A percentile compares a stretch with the other conserved stretches of the same genome.
Conservation (phyloP, 2,113 vertebrate species). For the Scytalopus superciliaris region DNA sequence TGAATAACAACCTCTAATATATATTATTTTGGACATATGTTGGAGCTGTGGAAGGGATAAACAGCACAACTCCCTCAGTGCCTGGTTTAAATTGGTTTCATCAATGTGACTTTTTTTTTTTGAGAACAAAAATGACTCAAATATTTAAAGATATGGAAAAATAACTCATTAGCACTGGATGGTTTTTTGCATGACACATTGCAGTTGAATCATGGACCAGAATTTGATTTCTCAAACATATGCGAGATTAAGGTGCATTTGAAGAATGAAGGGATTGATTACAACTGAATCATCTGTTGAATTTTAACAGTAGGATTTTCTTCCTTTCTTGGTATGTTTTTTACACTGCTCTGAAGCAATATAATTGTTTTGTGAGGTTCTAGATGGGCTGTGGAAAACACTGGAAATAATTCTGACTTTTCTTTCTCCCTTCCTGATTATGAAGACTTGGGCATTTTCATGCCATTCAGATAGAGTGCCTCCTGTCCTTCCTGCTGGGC, state of each 20-base stretch:
- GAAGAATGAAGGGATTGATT: neutral
- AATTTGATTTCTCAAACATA: neutral
- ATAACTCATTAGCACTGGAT: constrained; percentile 25
- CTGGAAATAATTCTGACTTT: neutral
- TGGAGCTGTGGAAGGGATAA: neutral
- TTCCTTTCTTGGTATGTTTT: neutral
- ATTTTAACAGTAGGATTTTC: neutral
- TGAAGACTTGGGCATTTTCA: neutral
- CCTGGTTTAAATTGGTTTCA: constrained; percentile 9
- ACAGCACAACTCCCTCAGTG: neutral
- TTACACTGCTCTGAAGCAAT: neutral
- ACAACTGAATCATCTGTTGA: constrained; percentile 11
- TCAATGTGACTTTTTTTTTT: neutral
- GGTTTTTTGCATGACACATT: neutral
- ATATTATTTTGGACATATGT: neutral
- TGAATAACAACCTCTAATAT: neutral
- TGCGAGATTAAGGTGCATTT: neutral
- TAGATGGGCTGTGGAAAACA: neutral
- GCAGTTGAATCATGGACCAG: constrained; percentile 12
- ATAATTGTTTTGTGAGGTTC: neutral
- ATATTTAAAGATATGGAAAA: constrained; percentile 26
- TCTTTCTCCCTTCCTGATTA: neutral
- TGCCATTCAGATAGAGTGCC: neutral
- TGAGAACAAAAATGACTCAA: constrained; percentile 29
- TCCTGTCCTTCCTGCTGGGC: neutral